These are phyloP conservation scores for Tetranychus truncatus DNA, from an alignment of 2,888 invertebrate species.

Conservation along the genomic window DNA sequence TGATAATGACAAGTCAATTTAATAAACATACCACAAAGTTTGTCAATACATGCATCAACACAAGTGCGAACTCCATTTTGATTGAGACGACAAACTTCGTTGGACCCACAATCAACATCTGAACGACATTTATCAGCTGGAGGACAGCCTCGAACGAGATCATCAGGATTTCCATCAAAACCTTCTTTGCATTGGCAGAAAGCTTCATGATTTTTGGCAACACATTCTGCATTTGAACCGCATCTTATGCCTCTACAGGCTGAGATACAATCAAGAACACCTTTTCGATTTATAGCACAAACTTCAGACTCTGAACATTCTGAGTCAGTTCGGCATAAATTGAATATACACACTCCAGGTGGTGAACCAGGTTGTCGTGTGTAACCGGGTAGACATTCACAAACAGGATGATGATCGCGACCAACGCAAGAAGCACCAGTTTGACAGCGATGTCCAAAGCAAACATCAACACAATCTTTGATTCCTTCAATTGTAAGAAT, in stretches of 20 bases:
- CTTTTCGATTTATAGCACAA: conserved; percentile 32
- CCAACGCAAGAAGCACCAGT: conserved; percentile 68
- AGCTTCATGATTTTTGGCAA: conserved; percentile 24
- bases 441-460: conserved; percentile 51
- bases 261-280: conserved; percentile 50
- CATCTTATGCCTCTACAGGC: conserved; percentile 78
- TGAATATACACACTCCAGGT: conserved; percentile 18
- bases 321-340: conserved; percentile 24
- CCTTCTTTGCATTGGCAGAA: conserved; percentile 44
- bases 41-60: conserved; percentile 48
- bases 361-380: conserved; percentile 32
- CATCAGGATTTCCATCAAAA: conserved; percentile 73
- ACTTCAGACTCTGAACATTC: conserved; percentile 26
- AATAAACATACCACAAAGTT: conserved; percentile 41
- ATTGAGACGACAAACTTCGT: conserved; percentile 51
- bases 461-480: conserved; percentile 44
- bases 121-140: conserved; percentile 46
- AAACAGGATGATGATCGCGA: conserved; percentile 70
- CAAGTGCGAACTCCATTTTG: conserved; percentile 23
- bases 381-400: conserved; percentile 62
- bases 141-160: conserved; percentile 72
- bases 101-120: conserved; percentile 38
- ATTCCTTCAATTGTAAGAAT: conserved; percentile 23
- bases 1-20: conserved; percentile 22
- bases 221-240: conserved; percentile 66